These are phyloP conservation scores for Notocelia uddmanniana DNA, from an alignment of 2,888 invertebrate species.

Conservation along the genomic window DNA sequence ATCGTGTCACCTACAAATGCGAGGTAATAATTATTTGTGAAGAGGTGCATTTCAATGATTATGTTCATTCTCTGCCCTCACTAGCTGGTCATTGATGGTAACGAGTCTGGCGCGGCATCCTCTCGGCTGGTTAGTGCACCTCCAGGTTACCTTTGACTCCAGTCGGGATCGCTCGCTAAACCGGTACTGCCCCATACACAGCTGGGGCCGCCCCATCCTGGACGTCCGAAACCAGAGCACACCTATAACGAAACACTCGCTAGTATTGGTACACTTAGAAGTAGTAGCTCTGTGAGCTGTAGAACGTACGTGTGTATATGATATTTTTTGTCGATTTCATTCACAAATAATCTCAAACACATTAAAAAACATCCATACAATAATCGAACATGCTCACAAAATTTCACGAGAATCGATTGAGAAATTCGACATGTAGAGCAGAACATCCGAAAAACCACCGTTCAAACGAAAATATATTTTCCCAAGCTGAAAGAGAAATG, in stretches of 20 bases:
- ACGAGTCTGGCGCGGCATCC: slow-evolving; percentile 56
- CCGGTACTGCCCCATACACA: slow-evolving; percentile 53
- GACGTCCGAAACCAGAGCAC: slow-evolving; percentile 49
- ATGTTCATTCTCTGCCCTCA: slow-evolving; percentile 51
- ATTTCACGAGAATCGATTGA: too few relatives aligned
- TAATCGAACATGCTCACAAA: too few relatives aligned
- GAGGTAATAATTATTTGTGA: slow-evolving; percentile 4
- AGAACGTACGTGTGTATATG: too few relatives aligned
- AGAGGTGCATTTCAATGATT: slow-evolving; percentile 50
- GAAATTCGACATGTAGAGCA: too few relatives aligned
- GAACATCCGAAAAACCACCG: too few relatives aligned
- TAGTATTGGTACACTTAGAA: neutral
- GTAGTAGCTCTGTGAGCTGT: too few relatives aligned
- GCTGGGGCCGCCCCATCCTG: slow-evolving; percentile 52
- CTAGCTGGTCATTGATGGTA: slow-evolving; percentile 51
- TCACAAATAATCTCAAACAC: too few relatives aligned
- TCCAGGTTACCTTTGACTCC: slow-evolving; percentile 51
- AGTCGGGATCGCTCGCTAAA: slow-evolving; percentile 48
- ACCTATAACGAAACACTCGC: slow-evolving; percentile 11
- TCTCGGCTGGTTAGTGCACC: slow-evolving; percentile 54
- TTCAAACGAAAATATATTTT: too few relatives aligned
- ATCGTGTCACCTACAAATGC: neutral
- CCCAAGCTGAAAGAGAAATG: too few relatives aligned
- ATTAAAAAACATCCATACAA: too few relatives aligned
- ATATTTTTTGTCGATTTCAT: too few relatives aligned